Evolutionary conservation across 2,888 invertebrate genomes (phyloP), one percentile per base, ranked within the genome.

Genomic region (Heliconius ethilla): DNA sequence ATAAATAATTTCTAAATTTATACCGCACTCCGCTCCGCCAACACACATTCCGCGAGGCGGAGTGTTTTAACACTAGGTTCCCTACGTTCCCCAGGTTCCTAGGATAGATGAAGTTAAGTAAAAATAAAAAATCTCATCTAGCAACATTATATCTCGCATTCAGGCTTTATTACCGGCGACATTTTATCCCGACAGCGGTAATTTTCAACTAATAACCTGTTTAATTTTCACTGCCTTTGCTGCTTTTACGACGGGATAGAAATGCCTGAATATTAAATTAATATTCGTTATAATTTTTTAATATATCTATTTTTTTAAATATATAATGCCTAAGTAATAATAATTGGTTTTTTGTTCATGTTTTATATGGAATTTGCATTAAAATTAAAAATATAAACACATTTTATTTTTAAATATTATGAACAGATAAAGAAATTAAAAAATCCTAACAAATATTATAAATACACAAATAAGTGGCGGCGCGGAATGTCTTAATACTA

Each of bases 131-230:
- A 37, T 51, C 86, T 3, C 80, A 85, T 90, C 89, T 63, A 90
- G 88, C 55, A 4, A 80, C 4, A 79, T 45, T 66, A 51, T 77
- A 82, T 80, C 81, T 79, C 79, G 81, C 79, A 70, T 59, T 81
- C 81, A 83, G 85, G 85, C 88, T 89, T 91, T 90, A 91, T 89
- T 89, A 87, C 89, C 83, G 87, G 89, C 86, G 92, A 92, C 92
- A 92, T 90, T 88, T 90, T 88, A 85, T 88, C 84, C 87, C 85
- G 86, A 87, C 86, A 86, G 86, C 87, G 90, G 92, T 93, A 92
- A 93, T 93, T 93, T 92, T 93, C 91, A 90, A 92, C 92, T 92
- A 93, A 93, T 93, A 93, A 92, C 91, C 89, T 89, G 89, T 89
- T 90, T 90, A 89, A 91, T 91, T 92, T 88, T 87, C 88, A 87